Evolutionary conservation across 1,140 invertebrate species (phyloP).

Genomic region (Bombus confusus): DNA sequence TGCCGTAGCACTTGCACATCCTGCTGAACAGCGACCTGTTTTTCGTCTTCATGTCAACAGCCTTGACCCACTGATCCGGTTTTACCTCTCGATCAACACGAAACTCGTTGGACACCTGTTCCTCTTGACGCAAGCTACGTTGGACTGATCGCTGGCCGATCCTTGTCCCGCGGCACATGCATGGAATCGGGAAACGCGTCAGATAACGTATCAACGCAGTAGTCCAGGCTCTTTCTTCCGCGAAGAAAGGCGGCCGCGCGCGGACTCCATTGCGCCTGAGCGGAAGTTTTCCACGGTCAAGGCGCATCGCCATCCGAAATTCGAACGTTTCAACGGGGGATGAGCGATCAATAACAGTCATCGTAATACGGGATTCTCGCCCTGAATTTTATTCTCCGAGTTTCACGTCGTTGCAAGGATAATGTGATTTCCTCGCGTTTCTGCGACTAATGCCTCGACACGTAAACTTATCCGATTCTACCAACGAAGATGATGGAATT

Average conservation of each 20-base stretch:
- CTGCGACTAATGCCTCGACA: too few species aligned
- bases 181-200: not conserved
- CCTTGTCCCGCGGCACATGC: not conserved
- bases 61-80: conserved; percentile 29
- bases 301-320: not conserved
- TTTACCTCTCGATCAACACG: not conserved
- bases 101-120: not conserved
- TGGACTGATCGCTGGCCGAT: not conserved
- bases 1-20: conserved; percentile 70
- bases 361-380: not conserved
- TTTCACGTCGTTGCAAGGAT: not conserved
- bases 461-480: too few species aligned
- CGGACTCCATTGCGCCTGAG: conserved; percentile 40
- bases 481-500: too few species aligned
- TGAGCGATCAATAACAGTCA: not conserved
- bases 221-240: not conserved
- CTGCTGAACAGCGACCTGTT: conserved; percentile 68
- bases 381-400: not conserved
- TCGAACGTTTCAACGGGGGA: not conserved
- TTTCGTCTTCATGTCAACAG: conserved; percentile 64
- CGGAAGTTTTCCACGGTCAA: conserved; percentile 16
- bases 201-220: not conserved
- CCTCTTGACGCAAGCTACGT: not conserved
- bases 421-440: not conserved
- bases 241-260: not conserved